Base-by-base conservation (phyloP, 2,888 invertebrate genomes). In the Polyommatus icarus region DNA sequence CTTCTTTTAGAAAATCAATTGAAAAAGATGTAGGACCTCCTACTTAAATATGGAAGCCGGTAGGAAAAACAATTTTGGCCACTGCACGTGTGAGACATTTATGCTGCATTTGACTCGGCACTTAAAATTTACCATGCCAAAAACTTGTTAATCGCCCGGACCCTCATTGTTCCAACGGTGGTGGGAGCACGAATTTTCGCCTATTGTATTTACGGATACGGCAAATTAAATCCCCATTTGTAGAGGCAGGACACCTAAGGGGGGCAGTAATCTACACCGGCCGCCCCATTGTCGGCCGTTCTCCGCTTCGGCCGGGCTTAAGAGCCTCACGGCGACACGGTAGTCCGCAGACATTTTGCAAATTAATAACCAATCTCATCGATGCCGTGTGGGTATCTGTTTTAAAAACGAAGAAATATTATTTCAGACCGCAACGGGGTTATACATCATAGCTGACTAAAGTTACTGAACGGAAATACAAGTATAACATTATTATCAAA, bases 161-260 rank as follows among this genome's bases (percentile, higher is more conserved):
- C 84, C 83, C 78, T 81, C 82, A 80, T 80, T 80, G 80, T 79
- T 81, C 77, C 78, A 79, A 80, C 84, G 85, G 82, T 83, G 82
- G 80, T 83, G 84, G 83, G 83, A 81, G 84, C 84, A 82, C 88
- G 88, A 89, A 90, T 88, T 87, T 84, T 85, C 87, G 84, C 82
- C 87, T 85, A 89, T 91, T 91, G 91, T 91, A 88, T 90, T 89
- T 88, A 88, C 87, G 87, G 88, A 88, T 87, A 88, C 89, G 87
- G 90, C 87, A 91, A 92, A 91, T 91, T 91, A 92, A 91, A 90
- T 88, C 90, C 89, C 89, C 90, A 90, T 91, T 90, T 89, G 88
- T 88, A 86, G 85, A 85, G 86, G 77, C 77, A 32, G 85, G 83
- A 85, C 87, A 89, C 89, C 88, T 88, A 86, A 85, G 85, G 87